Evolutionary conservation across 2,113 vertebrate genomes (phyloP), one percentile per base, ranked within the genome.

Genomic region (Notechis scutatus): DNA sequence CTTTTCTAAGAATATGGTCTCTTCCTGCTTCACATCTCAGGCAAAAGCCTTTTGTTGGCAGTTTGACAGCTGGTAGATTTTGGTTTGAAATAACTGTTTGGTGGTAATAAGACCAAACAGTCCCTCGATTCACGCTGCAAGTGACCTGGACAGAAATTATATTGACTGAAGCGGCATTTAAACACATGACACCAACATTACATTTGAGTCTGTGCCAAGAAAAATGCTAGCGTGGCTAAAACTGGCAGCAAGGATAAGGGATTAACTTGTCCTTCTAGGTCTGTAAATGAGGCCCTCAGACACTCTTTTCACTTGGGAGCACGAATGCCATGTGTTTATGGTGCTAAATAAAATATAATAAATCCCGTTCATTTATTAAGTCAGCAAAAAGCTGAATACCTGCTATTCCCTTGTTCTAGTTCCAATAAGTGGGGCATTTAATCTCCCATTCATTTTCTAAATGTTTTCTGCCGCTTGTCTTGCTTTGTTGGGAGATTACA

Each of bases 1-100:
- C 95, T 97, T 98, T 98, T 98, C 98, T 98, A 97, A 98, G 98
- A 98, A 98, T 97, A 97, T 93, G 94, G 93, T 96, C 85, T 97
- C 96, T 97, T 98, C 97, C 97, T 97, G 97, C 96, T 97, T 96
- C 94, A 42, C 95, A 95, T 96, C 96, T 96, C 95, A 97, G 96
- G 96, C 97, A 92, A 96, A 94, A 94, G 45, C 14, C 94, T 95
- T 97, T 95, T 0, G 52, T 96, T 93, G 93, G 94, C 95, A 97
- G 93, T 96, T 96, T 0, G 23, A 97, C 94, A 96, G 96, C 96
- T 20, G 81, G 94, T 96, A 96, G 94, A 96, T 95, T 96, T 91
- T 91, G 94, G 93, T 97, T 95, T 95, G 95, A 96, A 95, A 93
- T 94, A 95, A 94, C 91, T 95, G 90, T 94, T 95, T 94, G 95